Base-by-base conservation (phyloP, 1,140 invertebrate genomes). In the Heliconius himera region DNA sequence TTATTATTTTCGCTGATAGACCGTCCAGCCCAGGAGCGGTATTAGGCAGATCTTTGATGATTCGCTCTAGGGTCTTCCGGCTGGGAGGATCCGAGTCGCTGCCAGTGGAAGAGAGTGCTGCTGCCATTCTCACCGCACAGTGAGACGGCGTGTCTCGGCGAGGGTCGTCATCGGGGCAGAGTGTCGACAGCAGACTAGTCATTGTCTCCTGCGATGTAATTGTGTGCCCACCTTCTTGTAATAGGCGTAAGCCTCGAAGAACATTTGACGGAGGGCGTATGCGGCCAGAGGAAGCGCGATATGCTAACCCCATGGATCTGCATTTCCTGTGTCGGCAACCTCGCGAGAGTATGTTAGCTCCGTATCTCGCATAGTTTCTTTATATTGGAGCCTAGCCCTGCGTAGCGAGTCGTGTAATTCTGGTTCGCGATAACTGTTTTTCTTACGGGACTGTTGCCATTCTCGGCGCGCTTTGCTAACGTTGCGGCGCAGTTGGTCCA, bases 1-100 rank as follows among this genome's bases (percentile, higher is more conserved):
- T 87, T 0, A 90, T 22, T 9, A 90, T 86, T 26, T 76, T 56
- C 0, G 82, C 77, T 0, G 80, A 82, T 0, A 93, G 76, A 0
- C 75, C 77, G 54, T 93, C 93, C 0, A 82, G 51, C 0, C 92
- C 90, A 3, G 91, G 88, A 1, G 88, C 70, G 3, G 73, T 77
- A 18, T 77, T 77, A 0, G 76, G 76, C n/a, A 79, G n/a, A 3
- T 29, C 56, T 51, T n/a, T 46, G 13, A 79, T 72, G 38, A 74
- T 70, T 1, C 0, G 16, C 20, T 36, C 72, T 3, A 79, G 33
- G 33, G 20, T 22, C 33, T 66, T 22, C 9, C 3, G 41, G 5
- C 20, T 73, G 18, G 77, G 70, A 36, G 71, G 77, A 9, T 20
- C 36, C 2, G 71, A 46, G 38, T 73, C 33, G 1, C 49, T 51